Base-by-base conservation (phyloP, 2,797 vertebrate genomes). In the Cynopterus sphinx region DNA sequence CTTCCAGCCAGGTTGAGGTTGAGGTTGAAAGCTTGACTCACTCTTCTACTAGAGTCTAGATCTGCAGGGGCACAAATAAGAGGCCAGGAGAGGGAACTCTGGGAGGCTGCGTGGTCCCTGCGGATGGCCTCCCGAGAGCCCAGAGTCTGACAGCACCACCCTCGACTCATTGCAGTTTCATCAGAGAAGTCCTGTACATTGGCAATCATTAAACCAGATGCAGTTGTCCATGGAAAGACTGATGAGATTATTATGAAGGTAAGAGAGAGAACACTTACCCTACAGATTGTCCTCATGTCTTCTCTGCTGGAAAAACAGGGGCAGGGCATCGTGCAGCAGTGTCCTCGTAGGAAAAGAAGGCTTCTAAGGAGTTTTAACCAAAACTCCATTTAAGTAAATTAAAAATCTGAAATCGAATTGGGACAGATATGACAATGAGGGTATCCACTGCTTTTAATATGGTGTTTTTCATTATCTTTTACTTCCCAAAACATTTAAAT, bases 221-320 rank as follows among this genome's bases (percentile, higher is more conserved):
- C 98, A 12, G 99, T 99, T 36, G 99, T 98, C 97, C 99, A 99
- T 6, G 99, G 99, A 92, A 99, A 99, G 94, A 97, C 98, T 57
- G 98, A 99, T 71, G 99, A 99, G 97, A 99, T 99, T 87, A 99
- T 99, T 59, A 99, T 99, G 98, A 99, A 99, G 99, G 99, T 99
- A 98, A 97, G 95, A 57, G 61, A 61, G 49, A 15, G 12, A 13
- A 22, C 19, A 36, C 6, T 24, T 21, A 21, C 10, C 16, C 7
- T 19, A 15, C 4, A 19, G 5, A 19, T n/a, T 36, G 19, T 24
- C 74, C 79, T 82, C 12, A 1, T 15, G 46, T 67, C 36, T 78
- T 39, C 87, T 83, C 67, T 22, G 51, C 24, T 28, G 46, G 57
- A 28, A 31, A 41, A 24, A 33, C 3, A 11, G 79, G 78, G 75